Conservation (phyloP, 2,113 vertebrate species). For the Mormyrus lacerda region DNA sequence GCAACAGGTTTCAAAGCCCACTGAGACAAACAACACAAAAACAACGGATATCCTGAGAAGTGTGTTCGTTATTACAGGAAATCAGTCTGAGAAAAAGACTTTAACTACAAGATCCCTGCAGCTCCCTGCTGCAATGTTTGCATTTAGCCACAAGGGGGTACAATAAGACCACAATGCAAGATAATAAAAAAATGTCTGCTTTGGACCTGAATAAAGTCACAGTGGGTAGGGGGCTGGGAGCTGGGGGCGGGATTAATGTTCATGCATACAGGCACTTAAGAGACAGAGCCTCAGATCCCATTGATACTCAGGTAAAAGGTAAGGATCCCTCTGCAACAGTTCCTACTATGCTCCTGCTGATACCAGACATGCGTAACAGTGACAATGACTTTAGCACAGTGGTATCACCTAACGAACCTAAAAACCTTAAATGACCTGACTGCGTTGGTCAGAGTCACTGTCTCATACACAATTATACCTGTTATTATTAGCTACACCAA, state of each 20-base stretch:
- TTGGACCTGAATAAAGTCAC: background rate
- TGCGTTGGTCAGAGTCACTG: background rate
- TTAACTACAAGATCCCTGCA: background rate
- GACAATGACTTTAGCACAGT: background rate
- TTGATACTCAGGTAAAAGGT: background rate
- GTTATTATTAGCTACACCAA: background rate
- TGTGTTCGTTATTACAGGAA: background rate
- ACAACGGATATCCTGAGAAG: background rate
- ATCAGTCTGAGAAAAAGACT: background rate
- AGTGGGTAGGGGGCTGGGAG: background rate
- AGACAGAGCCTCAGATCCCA: background rate
- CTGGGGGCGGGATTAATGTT: background rate
- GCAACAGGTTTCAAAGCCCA: background rate
- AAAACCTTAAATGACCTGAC: background rate
- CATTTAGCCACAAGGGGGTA: background rate
- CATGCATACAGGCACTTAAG: background rate
- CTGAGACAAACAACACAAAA: background rate
- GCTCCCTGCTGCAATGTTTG: background rate
- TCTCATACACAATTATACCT: background rate
- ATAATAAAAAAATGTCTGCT: background rate
- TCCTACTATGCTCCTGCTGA: background rate
- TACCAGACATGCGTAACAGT: background rate
- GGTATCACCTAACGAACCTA: background rate
- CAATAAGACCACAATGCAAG: background rate
- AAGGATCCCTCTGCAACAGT: background rate